phyloP scores from a whole-genome alignment of 2,797 vertebrate genomes.

The Liparis tanakae region DNA sequence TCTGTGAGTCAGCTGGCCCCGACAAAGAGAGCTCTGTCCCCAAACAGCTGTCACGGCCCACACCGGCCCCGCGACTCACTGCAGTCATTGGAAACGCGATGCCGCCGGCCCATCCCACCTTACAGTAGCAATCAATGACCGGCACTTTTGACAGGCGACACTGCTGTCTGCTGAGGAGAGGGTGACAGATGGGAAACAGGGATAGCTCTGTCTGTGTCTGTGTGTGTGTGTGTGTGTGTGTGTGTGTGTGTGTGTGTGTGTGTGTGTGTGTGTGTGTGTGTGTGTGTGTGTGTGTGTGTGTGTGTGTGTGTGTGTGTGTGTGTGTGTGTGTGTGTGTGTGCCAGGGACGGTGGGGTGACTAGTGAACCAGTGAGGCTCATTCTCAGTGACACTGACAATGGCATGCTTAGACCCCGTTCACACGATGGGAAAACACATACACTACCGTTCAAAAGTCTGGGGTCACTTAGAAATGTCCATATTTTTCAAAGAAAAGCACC shows the following conservation, averaged over 20 bases:
- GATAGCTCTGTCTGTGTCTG: slow-evolving; percentile 51
- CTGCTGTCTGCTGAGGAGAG: slow-evolving; percentile 69
- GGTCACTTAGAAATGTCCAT: too few species aligned
- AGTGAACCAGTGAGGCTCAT: slow-evolving; percentile 60
- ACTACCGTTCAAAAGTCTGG: too few species aligned
- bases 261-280: slow-evolving; percentile 26
- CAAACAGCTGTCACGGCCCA: slow-evolving; percentile 69
- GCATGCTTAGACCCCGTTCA: too few species aligned
- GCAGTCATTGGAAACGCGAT: slow-evolving; percentile 67
- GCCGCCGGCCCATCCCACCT: slow-evolving; percentile 59
- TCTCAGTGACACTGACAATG: slow-evolving; percentile 65
- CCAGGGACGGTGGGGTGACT: slow-evolving; percentile 39
- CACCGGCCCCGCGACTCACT: slow-evolving; percentile 50
- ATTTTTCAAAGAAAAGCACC: too few species aligned
- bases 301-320: too few species aligned
- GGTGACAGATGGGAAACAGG: slow-evolving; percentile 78
- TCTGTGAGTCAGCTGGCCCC: slow-evolving; percentile 64
- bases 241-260: neutral
- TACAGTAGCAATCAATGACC: slow-evolving; percentile 78
- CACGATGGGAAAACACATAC: too few species aligned
- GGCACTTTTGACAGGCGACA: slow-evolving; percentile 74
- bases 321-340: slow-evolving; percentile 21
- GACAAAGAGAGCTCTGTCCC: slow-evolving; percentile 64
- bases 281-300: slow-evolving; percentile 15
- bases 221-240: slow-evolving; percentile 22